Base-by-base conservation (phyloP, 1,140 invertebrate species). In the Leucophenga varia region DNA sequence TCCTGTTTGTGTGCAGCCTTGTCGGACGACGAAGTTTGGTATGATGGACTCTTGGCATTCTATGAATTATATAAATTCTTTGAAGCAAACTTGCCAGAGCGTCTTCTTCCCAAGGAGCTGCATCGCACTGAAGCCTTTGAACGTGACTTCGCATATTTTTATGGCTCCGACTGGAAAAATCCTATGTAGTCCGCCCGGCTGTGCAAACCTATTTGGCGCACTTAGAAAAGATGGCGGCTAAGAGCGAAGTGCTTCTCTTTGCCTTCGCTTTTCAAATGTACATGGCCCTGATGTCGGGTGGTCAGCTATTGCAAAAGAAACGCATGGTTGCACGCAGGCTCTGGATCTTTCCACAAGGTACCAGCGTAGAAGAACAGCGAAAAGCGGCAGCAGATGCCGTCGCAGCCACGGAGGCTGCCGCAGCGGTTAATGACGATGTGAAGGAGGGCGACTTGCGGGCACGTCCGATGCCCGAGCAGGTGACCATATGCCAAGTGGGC, bases 221-320 rank as follows among this genome's bases (percentile, higher is more conserved):
- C 58, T 72, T 91, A 32, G 74, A 82, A 48, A 76, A 83, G 41
- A 67, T 90, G 6, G 83, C 89, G 60, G 77, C 81, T 49, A 80
- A 83, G 2, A 82, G 85, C 50, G 86, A 88, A 2, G 75, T 80
- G 31, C 61, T 88, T 1, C 65, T 91, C 4, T 79, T 89, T 59
- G 87, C 88, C 1, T 91, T 89, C 73, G 82, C 90, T 21, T 91
- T 90, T 67, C 89, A 91, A 69, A 73, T 91, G 54, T 90, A 91
- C 55, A 83, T 91, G 82, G 89, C 88, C 0, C 67, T 91, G 17
- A 71, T 91, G 16, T 89, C 87, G 18, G 89, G 88, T 14, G 89
- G 89, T 3, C 88, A 90, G 67, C 86, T 91, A 50, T 71, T 91
- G 16, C 79, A 83, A 44, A 86, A 85, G 59, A 91, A 91, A 61